A percentile compares a stretch with the other conserved stretches of the same genome.
phyloP scores from a whole-genome alignment of 2,888 invertebrate genomes.

The Pherbina coryleti region DNA sequence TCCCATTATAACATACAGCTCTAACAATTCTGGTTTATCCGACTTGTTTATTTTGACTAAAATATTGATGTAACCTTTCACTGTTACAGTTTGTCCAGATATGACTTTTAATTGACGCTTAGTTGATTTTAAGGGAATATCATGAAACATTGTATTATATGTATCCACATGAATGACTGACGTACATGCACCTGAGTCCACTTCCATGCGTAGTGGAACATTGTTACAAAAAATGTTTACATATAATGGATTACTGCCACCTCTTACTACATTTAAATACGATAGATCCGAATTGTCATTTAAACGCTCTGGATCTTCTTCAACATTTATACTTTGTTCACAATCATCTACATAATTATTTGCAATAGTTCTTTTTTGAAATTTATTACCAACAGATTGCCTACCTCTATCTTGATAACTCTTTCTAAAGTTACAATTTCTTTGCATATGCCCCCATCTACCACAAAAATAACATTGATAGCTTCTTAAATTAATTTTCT shows the following conservation, averaged over 20 bases:
- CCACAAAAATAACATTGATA: constrained; percentile 27
- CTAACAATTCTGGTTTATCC: too few species aligned
- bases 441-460: constrained; percentile 31
- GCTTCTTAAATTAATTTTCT: not conserved
- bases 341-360: not conserved
- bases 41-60: constrained; percentile 8
- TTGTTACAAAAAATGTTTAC: constrained; percentile 8
- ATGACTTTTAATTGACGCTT: constrained; percentile 16
- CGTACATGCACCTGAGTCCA: constrained; percentile 32
- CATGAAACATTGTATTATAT: constrained; percentile 1
- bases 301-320: not conserved
- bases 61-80: constrained; percentile 25
- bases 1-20: constrained; percentile 36
- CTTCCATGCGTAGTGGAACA: constrained; percentile 3
- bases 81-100: constrained; percentile 24
- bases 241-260: constrained; percentile 8
- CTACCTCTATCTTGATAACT: not conserved
- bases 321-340: constrained; percentile 1
- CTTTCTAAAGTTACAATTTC: constrained; percentile 14
- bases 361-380: not conserved
- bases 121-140: constrained; percentile 1
- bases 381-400: not conserved
- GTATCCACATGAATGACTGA: constrained; percentile 26
- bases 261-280: not conserved
- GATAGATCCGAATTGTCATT: not conserved